Conservation (phyloP, 2,113 vertebrate genomes). For the Mus pahari region DNA sequence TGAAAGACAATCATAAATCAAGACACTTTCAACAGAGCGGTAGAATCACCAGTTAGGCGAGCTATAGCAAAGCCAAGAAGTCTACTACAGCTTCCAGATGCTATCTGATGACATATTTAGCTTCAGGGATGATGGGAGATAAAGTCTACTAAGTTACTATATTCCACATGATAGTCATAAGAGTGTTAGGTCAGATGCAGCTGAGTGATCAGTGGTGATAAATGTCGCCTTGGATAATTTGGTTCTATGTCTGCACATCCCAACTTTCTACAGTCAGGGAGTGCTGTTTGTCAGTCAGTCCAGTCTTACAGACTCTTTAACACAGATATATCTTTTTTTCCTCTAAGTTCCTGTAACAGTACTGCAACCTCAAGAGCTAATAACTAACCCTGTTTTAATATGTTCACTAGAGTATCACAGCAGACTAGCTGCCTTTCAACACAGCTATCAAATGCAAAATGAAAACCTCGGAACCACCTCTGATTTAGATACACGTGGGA, state of each 20-base stretch:
- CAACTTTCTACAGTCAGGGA: background rate
- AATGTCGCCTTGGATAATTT: background rate
- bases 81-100: background rate
- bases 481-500: slow-evolving; percentile 18
- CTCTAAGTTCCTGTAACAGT: background rate
- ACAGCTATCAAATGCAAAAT: slow-evolving; percentile 39
- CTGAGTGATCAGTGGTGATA: background rate
- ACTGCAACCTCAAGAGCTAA: background rate
- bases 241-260: background rate
- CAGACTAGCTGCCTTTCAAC: slow-evolving; percentile 4
- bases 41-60: background rate
- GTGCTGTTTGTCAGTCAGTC: background rate
- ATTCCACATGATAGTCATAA: background rate
- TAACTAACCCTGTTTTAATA: slow-evolving; percentile 30
- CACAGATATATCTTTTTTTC: too few species aligned
- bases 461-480: slow-evolving; percentile 28
- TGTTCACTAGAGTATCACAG: background rate
- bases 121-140: background rate
- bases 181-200: background rate
- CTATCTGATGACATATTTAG: background rate
- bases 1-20: background rate
- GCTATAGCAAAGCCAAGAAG: background rate
- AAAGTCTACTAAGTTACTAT: background rate
- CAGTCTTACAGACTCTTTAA: background rate
- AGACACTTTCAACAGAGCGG: background rate